Evolutionary conservation across 2,888 invertebrate species (phyloP), one percentile per base, ranked within the genome.

Genomic region (Acanthosepion lycidas): DNA sequence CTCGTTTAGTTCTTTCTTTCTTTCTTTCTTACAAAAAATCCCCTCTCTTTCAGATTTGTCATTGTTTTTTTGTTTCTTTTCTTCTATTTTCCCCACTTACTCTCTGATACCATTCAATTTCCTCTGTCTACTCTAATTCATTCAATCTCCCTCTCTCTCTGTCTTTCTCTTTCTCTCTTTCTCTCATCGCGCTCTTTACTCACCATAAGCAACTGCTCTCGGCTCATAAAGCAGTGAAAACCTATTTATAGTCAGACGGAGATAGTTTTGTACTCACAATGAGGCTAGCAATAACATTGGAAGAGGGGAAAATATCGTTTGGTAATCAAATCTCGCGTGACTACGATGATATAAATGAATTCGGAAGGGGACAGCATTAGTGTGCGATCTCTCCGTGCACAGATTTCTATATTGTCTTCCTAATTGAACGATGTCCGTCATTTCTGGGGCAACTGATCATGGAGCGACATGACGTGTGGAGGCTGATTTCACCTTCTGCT

Each of bases 301-400:
- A 15, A n/a, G 78, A 78, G n/a, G n/a, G 26, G 78, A 12, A n/a
- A 78, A 78, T 78, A 78, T 78, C 33, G n/a, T 78, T 78, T 78
- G n/a, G n/a, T 78, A 78, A 78, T 78, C 33, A 78, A 78, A 78
- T 78, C n/a, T 78, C 78, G 78, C 78, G 78, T n/a, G 78, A 78
- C n/a, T 78, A 78, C 15, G 78, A 78, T 78, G n/a, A 78, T 33
- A 33, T 78, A 78, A 78, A 78, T 78, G 78, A 78, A 78, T 78
- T n/a, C 33, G 18, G n/a, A n/a, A n/a, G n/a, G n/a, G 78, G n/a
- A 78, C 78, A 78, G n/a, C 78, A 78, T 78, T n/a, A 78, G 78
- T 78, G n/a, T 2, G n/a, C 78, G 9, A 28, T 78, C 78, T n/a
- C n/a, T n/a, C n/a, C 33, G 12, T n/a, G 78, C n/a, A 78, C 78